Base-by-base conservation (phyloP, 1,140 invertebrate species). In the Aethina tumida region DNA sequence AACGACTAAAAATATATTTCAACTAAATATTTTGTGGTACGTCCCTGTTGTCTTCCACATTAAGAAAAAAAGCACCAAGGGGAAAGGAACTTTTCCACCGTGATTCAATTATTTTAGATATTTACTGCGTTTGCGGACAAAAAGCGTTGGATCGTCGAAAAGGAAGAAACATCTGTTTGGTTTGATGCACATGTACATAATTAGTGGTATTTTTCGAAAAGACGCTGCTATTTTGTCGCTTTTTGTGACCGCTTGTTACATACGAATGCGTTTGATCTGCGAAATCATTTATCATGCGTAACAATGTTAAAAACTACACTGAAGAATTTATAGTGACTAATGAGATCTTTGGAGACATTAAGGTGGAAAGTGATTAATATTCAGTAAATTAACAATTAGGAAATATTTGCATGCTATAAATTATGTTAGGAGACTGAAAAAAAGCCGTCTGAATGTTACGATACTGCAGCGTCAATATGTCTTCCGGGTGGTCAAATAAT, bases 31-130 rank as follows among this genome's bases (percentile, higher is more conserved):
- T n/a, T n/a, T n/a, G n/a, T n/a, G n/a, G n/a, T n/a, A n/a, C 10
- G 29, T 9, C 35, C 12, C 29, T 37, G 12, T 35, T 29, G 35
- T 28, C 25, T 41, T 50, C 48, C 43, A 50, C 42, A 32, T 19
- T 31, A 7, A 29, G 29, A 44, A 47, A 53, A 47, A 50, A 50
- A 40, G 45, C 32, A 16, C 19, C 13, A 15, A 17, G 33, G 35
- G 44, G 45, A 34, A 37, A 44, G 13, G 31, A 41, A 26, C 45
- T 39, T 39, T 32, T 42, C 27, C 33, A 25, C 32, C 21, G 8
- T 42, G 35, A 43, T 47, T 39, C 47, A 55, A 52, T 52, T 52
- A 55, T 52, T 52, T 49, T 48, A 50, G 32, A 31, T 46, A 52
- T 52, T 54, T 50, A 42, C 47, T 35, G 33, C 29, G 8, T 21